Percentiles rank a stretch among this genome's conserved stretches.
Evolutionary conservation across 2,888 invertebrate genomes (phyloP).

Genomic region (Globia sparganii): DNA sequence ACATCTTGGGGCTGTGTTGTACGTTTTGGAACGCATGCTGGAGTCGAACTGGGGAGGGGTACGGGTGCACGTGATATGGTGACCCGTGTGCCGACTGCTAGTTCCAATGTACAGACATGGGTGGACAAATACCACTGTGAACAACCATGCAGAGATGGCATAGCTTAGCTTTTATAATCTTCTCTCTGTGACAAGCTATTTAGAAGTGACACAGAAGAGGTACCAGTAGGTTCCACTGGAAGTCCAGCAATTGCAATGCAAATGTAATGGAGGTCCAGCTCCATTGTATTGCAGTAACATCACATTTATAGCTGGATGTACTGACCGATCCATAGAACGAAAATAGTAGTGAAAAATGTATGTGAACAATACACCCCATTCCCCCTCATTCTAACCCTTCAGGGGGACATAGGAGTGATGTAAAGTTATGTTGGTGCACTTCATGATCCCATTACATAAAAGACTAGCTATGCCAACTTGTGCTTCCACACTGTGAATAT

Average conservation of each 20-base stretch:
- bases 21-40: conserved; percentile 91
- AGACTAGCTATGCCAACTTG: conserved; percentile 54
- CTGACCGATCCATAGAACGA: not conserved
- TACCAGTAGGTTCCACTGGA: not conserved
- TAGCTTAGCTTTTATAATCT: conserved; percentile 31
- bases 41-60: conserved; percentile 91
- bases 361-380: not conserved
- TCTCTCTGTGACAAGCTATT: not conserved
- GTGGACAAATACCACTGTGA: conserved; percentile 86
- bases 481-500: conserved; percentile 58
- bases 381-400: not conserved
- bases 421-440: not conserved
- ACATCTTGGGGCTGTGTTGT: conserved; percentile 90
- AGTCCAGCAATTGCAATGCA: no score
- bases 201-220: not conserved
- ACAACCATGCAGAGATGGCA: conserved; percentile 76
- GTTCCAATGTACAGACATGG: conserved; percentile 87
- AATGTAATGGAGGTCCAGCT: no score
- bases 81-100: conserved; percentile 91
- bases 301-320: not conserved
- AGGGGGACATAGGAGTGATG: no score
- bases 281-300: not conserved
- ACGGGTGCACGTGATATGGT: conserved; percentile 94
- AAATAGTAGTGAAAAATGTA: not conserved
- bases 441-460: not conserved